Evolutionary conservation across 2,113 vertebrate species (phyloP), one percentile per base, ranked within the genome.

Genomic region (Rhabdornis inornatus): DNA sequence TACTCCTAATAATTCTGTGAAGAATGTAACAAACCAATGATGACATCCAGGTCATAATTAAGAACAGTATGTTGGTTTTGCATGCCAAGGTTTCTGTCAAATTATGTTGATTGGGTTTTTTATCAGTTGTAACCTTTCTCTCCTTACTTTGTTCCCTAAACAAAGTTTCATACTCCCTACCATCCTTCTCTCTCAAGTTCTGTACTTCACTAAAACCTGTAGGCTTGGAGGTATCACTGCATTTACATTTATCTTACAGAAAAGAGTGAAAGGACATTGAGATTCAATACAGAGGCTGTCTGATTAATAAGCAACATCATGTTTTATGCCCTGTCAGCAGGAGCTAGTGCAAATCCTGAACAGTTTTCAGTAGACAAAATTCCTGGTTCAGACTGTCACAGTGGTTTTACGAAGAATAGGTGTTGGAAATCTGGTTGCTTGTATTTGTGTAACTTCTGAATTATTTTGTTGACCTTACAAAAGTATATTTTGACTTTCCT

Each of bases 251-350:
- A 19, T 61, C 18, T 30, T 55, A 30, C 0, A 1, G 31, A 19
- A 45, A 83, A 76, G 47, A n/a, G 22, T 53, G 44, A 50, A 83
- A 50, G n/a, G 25, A 2, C 56, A 39, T 20, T 8, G 50, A 35
- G 15, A 31, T 65, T 89, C 18, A 55, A 2, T 92, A 37, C 0
- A 0, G 37, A 61, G n/a, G 17, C 13, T 55, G 4, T 21, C 11
- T 88, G 31, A n/a, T 83, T 50, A 28, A n/a, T 65, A 47, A 59
- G 31, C 63, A 78, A 8, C 16, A 10, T 50, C 13, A 31, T 89
- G 11, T 3, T 76, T 72, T 69, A 30, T 61, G 16, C 49, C 59
- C 42, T 47, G 15, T 87, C 56, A 68, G 12, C 16, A 20, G 27
- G 15, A 44, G 27, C 64, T 66, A 24, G 44, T 39, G 19, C 42